Evolutionary conservation across 2,888 invertebrate species (phyloP).

Genomic region (Aspidiotus destructor): DNA sequence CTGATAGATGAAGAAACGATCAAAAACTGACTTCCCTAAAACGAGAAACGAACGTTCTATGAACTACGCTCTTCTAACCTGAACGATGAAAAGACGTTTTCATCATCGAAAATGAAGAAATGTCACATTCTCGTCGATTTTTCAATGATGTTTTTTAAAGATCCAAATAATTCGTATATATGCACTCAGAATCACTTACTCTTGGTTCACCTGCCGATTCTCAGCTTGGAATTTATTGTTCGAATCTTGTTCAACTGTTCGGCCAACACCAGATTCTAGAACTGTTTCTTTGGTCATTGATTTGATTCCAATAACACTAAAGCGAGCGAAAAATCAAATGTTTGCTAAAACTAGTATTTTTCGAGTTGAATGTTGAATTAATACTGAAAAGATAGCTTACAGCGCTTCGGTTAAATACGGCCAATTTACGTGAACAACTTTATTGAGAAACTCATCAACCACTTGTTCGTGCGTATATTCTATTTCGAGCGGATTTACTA

Average conservation of each 20-base stretch:
- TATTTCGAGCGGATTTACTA: slow-evolving; percentile 44
- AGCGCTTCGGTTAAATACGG: slow-evolving; percentile 82
- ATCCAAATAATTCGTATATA: no score
- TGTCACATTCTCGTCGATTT: no score
- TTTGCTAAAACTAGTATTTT: no score
- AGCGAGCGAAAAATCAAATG: slow-evolving; percentile 17
- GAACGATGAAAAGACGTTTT: no score
- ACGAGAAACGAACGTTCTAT: no score
- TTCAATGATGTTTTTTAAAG: no score
- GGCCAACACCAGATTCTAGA: slow-evolving; percentile 11
- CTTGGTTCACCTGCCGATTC: slow-evolving; percentile 1
- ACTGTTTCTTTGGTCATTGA: slow-evolving; percentile 5
- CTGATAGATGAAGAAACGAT: no score
- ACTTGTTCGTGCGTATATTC: slow-evolving; percentile 41
- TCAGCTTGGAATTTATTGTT: background rate
- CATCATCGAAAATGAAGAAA: no score
- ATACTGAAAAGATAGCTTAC: slow-evolving; percentile 41
- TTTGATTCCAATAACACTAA: slow-evolving; percentile 11
- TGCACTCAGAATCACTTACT: slow-evolving; percentile 6
- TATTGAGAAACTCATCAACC: slow-evolving; percentile 54
- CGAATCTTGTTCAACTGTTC: background rate
- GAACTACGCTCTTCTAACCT: no score
- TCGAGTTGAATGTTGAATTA: no score
- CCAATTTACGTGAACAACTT: slow-evolving; percentile 75
- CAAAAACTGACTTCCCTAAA: no score